Evolutionary conservation across 2,888 invertebrate species (phyloP).

Genomic region (Pantelozetes paolii): DNA sequence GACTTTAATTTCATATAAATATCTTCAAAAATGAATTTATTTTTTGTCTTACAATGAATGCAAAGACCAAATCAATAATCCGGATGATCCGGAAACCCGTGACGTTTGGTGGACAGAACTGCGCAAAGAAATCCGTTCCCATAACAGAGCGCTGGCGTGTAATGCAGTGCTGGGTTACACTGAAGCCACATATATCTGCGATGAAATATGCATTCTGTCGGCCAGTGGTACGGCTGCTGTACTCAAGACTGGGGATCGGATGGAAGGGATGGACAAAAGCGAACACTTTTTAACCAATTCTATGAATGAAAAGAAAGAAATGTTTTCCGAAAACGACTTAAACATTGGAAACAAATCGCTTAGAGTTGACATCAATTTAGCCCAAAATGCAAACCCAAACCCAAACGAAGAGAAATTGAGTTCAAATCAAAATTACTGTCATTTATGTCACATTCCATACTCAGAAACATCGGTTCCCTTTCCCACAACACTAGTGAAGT

Average conservation of each 20-base stretch:
- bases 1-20: background rate
- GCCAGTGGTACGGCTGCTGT: slow-evolving; percentile 91
- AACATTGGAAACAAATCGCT: slow-evolving; percentile 42
- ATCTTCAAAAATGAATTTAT: too few relatives aligned
- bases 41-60: background rate
- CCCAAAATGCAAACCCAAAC: slow-evolving; percentile 23
- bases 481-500: slow-evolving; percentile 67
- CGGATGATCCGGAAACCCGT: slow-evolving; percentile 82
- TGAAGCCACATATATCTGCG: slow-evolving; percentile 89
- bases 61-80: slow-evolving; percentile 64
- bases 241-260: slow-evolving; percentile 51
- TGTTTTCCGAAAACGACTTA: slow-evolving; percentile 17
- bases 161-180: slow-evolving; percentile 89
- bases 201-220: slow-evolving; percentile 89
- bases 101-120: slow-evolving; percentile 97
- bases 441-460: slow-evolving; percentile 78
- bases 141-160: slow-evolving; percentile 84
- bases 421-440: slow-evolving; percentile 53
- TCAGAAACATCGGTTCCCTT: slow-evolving; percentile 67
- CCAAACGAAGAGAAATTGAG: background rate
- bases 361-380: slow-evolving; percentile 45
- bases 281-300: slow-evolving; percentile 25
- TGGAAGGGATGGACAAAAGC: too few relatives aligned
- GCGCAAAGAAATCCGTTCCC: slow-evolving; percentile 88
- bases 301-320: slow-evolving; percentile 12